Base-by-base conservation (phyloP, 2,888 invertebrate species). In the Catonia carolina region DNA sequence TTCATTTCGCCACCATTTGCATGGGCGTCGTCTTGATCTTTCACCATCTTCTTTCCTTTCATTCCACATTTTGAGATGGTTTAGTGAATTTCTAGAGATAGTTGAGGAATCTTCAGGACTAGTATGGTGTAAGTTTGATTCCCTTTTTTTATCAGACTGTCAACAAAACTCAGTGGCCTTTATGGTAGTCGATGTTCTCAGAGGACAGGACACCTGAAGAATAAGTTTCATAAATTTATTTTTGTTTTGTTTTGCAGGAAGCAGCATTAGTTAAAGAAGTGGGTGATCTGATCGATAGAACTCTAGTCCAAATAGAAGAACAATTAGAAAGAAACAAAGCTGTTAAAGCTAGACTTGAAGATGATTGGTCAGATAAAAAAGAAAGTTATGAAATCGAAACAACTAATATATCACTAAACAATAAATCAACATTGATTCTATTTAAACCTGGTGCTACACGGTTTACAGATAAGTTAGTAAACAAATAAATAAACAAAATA, bases 361-460 rank as follows among this genome's bases (percentile, higher is more conserved):
- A 83, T 67, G 93, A 94, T 70, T 94, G 92, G 91, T 91, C 91
- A 66, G 91, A 94, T 69, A 95, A 95, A 74, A 79, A 80, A 57
- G 83, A 88, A 69, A 82, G 91, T 0, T 84, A 87, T 67, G 81
- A 85, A 63, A 83, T 89, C 2, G 93, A 93, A 66, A 73, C 84
- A 0, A 72, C 73, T 1, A 86, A 86, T 69, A 75, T 84, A 39
- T 77, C 82, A 8, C 75, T 93, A 5, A 83, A 80, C 59, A 83
- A 87, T 49, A 78, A 78, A 67, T 86, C 85, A 0, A 78, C 75
- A 47, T 82, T 80, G 17, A 80, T 90, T 54, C 73, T 91, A 74
- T 90, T 89, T 70, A 83, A 84, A 70, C 84, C 88, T 5, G 94
- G 93, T 20, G 79, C 89, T 1, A 85, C 89, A 1, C 80, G 85